These are phyloP conservation scores for Pardosa pseudoannulata DNA, from an alignment of 2,888 invertebrate genomes.

Conservation along the genomic window DNA sequence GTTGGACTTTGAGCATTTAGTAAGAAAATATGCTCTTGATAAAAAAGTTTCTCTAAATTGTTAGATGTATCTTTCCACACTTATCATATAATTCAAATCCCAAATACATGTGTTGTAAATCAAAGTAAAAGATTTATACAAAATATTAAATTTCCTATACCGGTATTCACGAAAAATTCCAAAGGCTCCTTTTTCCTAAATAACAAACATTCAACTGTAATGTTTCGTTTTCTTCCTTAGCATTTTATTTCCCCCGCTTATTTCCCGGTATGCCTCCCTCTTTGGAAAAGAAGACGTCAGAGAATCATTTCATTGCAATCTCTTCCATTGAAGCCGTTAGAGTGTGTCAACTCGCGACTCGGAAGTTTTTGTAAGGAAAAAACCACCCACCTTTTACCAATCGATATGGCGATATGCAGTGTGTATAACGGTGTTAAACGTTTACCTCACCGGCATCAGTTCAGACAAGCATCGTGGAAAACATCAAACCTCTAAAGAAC, in stretches of 20 bases:
- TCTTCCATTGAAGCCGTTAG: not conserved
- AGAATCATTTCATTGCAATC: slow-evolving; percentile 13
- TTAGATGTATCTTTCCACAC: too few relatives aligned
- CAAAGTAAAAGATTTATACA: too few relatives aligned
- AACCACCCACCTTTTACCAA: not conserved
- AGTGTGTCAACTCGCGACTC: not conserved
- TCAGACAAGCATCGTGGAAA: not conserved
- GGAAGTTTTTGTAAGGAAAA: not conserved
- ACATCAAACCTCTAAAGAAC: too few relatives aligned
- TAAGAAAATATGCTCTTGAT: too few relatives aligned
- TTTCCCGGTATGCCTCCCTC: not conserved
- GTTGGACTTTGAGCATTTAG: too few relatives aligned
- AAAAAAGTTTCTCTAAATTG: too few relatives aligned
- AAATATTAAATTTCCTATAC: too few relatives aligned
- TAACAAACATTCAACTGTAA: not conserved
- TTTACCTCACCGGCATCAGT: not conserved
- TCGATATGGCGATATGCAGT: not conserved
- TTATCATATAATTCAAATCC: too few relatives aligned
- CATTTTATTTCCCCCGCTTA: not conserved
- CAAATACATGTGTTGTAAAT: too few relatives aligned
- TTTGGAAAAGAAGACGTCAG: slow-evolving; percentile 19
- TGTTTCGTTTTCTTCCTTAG: not conserved
- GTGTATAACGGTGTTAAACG: not conserved
- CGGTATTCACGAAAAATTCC: not conserved
- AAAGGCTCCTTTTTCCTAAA: not conserved